A percentile compares a stretch with the other conserved stretches of the same genome.
These are phyloP conservation scores for Drosophila trapezifrons DNA, from an alignment of 1,140 invertebrate species.

Conservation along the genomic window DNA sequence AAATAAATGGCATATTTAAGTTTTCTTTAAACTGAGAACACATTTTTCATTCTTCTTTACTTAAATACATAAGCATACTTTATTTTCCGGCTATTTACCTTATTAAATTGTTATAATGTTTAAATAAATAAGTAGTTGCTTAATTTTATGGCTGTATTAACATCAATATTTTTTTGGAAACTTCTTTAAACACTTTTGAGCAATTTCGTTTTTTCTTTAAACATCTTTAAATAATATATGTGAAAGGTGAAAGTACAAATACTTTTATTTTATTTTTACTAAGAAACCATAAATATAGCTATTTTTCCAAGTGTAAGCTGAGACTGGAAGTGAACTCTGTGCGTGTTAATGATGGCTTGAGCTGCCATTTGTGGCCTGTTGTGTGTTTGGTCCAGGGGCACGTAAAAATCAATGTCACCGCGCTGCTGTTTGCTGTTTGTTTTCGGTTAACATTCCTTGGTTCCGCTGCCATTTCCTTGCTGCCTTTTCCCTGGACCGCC, in stretches of 20 bases:
- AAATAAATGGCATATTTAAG: too few relatives aligned
- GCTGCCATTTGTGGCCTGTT: slow-evolving; percentile 73
- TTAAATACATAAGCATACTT: neutral
- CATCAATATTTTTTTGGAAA: too few relatives aligned
- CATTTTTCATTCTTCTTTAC: neutral
- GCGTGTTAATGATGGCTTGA: slow-evolving; percentile 81
- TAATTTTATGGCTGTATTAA: too few relatives aligned
- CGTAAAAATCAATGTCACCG: slow-evolving; percentile 80
- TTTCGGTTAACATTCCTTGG: slow-evolving; percentile 79
- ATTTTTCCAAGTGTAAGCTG: slow-evolving; percentile 12
- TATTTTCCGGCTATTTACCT: too few relatives aligned
- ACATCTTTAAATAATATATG: too few relatives aligned
- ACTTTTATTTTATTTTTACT: too few relatives aligned
- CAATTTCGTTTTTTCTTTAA: too few relatives aligned
- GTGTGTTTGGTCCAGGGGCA: slow-evolving; percentile 48
- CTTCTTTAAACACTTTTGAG: too few relatives aligned
- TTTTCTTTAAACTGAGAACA: neutral
- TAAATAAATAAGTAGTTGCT: too few relatives aligned
- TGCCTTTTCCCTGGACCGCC: neutral
- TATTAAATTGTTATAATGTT: too few relatives aligned
- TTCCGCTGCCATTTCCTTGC: slow-evolving; percentile 62
- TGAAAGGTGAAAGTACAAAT: too few relatives aligned
- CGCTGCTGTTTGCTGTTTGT: slow-evolving; percentile 79
- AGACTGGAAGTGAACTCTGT: slow-evolving; percentile 30
- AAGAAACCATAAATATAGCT: neutral